Evolutionary conservation across 2,888 invertebrate genomes (phyloP).

Genomic region (Norana najaformis): DNA sequence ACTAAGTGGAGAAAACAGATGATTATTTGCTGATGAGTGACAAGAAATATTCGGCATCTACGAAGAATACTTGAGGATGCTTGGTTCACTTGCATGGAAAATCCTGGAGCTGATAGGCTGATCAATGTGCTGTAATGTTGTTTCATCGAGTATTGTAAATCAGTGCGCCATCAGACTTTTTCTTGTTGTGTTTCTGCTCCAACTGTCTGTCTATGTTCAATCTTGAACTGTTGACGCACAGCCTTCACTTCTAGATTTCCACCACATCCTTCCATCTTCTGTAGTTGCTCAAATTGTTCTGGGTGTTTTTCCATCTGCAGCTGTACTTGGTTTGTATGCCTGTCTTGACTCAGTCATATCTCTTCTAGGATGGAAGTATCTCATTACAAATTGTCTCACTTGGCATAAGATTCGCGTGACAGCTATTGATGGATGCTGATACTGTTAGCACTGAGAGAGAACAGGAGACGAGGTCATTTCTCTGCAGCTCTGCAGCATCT

Average conservation of each 20-base stretch:
- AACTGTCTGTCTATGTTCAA: background rate
- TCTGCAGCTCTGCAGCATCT: slow-evolving; percentile 13
- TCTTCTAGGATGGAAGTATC: background rate
- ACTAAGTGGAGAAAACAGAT: background rate
- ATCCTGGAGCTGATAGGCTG: background rate
- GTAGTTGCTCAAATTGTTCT: background rate
- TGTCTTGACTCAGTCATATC: background rate
- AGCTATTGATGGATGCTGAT: background rate
- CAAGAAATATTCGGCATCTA: background rate
- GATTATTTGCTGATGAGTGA: background rate
- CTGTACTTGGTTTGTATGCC: background rate
- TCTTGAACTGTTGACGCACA: background rate
- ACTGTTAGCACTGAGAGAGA: background rate
- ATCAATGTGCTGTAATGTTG: background rate
- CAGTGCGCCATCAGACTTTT: too few relatives aligned
- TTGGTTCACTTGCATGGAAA: background rate
- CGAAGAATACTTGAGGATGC: background rate
- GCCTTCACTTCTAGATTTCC: background rate
- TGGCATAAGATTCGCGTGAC: background rate
- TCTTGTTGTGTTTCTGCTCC: too few relatives aligned
- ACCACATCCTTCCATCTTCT: background rate
- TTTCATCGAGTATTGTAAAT: background rate
- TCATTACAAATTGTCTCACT: background rate
- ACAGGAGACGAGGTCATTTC: background rate
- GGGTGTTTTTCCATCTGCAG: background rate